phyloP scores from a whole-genome alignment of 2,888 invertebrate genomes.

The Ochropleura plecta region DNA sequence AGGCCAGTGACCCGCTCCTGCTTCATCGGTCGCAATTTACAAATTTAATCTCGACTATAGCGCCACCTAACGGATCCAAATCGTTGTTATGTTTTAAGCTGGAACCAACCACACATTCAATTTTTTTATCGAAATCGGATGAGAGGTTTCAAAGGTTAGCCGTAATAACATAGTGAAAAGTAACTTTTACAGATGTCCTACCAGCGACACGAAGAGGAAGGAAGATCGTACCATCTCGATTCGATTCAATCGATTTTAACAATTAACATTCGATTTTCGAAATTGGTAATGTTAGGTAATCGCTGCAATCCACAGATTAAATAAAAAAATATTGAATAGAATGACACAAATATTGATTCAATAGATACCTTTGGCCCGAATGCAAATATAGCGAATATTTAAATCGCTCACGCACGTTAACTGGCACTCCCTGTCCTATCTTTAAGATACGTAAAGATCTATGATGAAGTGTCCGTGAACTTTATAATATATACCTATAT shows the following conservation, averaged over 20 bases:
- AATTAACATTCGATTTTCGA: conserved; percentile 4
- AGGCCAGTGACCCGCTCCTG: neutral
- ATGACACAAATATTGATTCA: conserved; percentile 27
- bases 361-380: conserved; percentile 9
- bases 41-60: neutral
- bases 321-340: conserved; percentile 31
- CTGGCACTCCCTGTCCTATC: conserved; percentile 17
- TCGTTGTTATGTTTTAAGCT: neutral
- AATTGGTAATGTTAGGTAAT: neutral
- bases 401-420: conserved; percentile 3
- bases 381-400: conserved; percentile 28
- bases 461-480: conserved; percentile 2
- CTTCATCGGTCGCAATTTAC: neutral
- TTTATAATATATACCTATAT: neutral
- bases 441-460: conserved; percentile 1
- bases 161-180: neutral
- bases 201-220: neutral
- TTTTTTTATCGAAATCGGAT: neutral
- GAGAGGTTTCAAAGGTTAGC: neutral
- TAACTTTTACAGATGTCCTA: neutral
- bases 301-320: conserved; percentile 17
- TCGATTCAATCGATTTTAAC: neutral
- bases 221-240: neutral
- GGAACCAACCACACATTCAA: neutral
- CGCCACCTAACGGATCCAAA: neutral